Base-by-base conservation (phyloP, 2,797 vertebrate species). In the Scyliorhinus canicula region DNA sequence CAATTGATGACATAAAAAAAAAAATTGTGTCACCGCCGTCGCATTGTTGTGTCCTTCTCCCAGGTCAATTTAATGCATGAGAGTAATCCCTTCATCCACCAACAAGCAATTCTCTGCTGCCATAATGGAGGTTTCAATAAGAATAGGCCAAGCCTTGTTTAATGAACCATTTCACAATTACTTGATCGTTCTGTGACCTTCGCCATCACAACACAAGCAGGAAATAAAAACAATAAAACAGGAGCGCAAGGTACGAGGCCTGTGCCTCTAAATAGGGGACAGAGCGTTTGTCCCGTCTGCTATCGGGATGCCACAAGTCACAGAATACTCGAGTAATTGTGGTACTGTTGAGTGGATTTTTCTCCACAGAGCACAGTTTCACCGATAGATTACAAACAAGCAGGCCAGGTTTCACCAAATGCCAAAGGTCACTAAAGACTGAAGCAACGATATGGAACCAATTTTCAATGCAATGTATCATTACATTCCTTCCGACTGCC, bases 161-260 rank as follows among this genome's bases (percentile, higher is more conserved):
- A 90, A 90, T 90, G 86, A 21, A 90, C 55, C 55, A 60, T 52
- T 60, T 90, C 55, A 90, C 14, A 63, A 90, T 60, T n/a, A 90
- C 52, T n/a, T 60, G 35, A 40, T 90, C 52, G 1, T 90, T 60
- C 86, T 57, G 86, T n/a, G 86, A n/a, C 86, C 86, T 90, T 90
- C 60, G 86, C 16, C 55, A 63, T 24, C 86, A 90, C 55, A 90
- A n/a, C 16, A 90, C 85, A 90, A n/a, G 86, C 86, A 90, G 16
- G 84, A 28, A 86, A 86, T 47, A 86, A 31, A 82, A 86, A 86
- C 84, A 82, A 26, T 82, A 82, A 82, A 82, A 47, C 21, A 3
- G 47, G 6, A 6, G 2, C 79, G n/a, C 50, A n/a, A 88, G 52
- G 11, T 55, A 7, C 52, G 19, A 90, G 86, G 16, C 55, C 35